phyloP scores from a whole-genome alignment of 2,113 vertebrate species.

The Caracal caracal region DNA sequence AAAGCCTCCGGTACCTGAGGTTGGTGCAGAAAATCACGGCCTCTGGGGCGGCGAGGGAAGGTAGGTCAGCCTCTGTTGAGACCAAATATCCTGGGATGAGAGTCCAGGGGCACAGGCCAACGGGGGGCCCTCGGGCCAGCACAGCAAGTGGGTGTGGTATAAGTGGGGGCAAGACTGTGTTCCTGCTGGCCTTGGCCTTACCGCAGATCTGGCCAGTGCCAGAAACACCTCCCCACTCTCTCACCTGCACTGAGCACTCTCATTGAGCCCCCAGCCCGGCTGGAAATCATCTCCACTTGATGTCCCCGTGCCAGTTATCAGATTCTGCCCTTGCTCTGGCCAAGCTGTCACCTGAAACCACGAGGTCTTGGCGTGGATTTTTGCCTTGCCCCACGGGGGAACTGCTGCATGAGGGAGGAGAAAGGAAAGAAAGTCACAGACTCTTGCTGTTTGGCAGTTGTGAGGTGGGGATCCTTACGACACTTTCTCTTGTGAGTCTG shows the following conservation, averaged over 20 bases:
- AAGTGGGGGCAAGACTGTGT: rapidly evolving
- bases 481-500: not conserved
- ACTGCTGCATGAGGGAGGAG: not conserved
- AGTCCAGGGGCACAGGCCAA: not conserved
- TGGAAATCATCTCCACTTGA: not conserved
- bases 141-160: rapidly evolving
- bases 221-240: not conserved
- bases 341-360: not conserved
- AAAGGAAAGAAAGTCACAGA: not conserved
- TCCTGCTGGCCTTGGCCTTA: not conserved
- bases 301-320: not conserved
- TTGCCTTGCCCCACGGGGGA: too few species aligned
- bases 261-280: not conserved
- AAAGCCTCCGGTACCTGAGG: not conserved
- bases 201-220: not conserved
- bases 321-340: not conserved
- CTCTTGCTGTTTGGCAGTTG: not conserved
- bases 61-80: not conserved
- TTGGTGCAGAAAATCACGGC: not conserved
- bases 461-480: not conserved
- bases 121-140: not conserved
- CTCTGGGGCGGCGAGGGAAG: not conserved
- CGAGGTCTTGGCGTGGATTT: not conserved
- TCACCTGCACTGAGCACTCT: not conserved
- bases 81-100: not conserved